Base-by-base conservation (phyloP, 2,888 invertebrate genomes). In the Heliconius ethilla region DNA sequence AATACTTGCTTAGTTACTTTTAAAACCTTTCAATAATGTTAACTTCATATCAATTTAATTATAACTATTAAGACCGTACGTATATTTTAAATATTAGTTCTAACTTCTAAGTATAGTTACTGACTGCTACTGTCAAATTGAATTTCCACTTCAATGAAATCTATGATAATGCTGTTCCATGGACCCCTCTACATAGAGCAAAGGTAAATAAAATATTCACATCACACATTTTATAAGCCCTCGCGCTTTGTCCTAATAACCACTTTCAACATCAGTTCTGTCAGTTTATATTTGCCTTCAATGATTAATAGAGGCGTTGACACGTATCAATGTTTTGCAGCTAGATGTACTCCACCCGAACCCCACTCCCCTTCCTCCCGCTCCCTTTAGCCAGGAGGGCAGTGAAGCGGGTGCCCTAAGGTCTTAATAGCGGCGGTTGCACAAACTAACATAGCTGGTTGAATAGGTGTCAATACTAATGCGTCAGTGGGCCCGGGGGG, bases 231-330 rank as follows among this genome's bases (percentile, higher is more conserved):
- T 83, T 82, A 79, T 84, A 88, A 84, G 87, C 91, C 92, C 89
- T n/a, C 85, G 51, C 89, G 86, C 84, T 88, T 86, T 85, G 83
- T 88, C 82, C 88, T 91, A 92, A 93, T 91, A 90, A 92, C 91
- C 90, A 91, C 92, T 92, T 92, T 90, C 86, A 86, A 86, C 86
- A 86, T 89, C 89, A 82, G 84, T 85, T 84, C 91, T 92, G 94
- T 93, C 94, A 93, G 89, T 93, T 92, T 89, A 86, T 90, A 93
- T 93, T 94, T 93, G 93, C 92, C 87, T 93, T 90, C 89, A 90
- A 88, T 90, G 88, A 87, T 89, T 89, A 91, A 89, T 89, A 87
- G 88, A 86, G 86, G 86, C 86, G 88, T 76, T 72, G 86, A 86
- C 85, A 84, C 84, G 87, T 85, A 85, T 81, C 80, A 83, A 84